These are phyloP conservation scores for Mormyrops attenuatus DNA, from an alignment of 2,797 vertebrate species.

Conservation along the genomic window DNA sequence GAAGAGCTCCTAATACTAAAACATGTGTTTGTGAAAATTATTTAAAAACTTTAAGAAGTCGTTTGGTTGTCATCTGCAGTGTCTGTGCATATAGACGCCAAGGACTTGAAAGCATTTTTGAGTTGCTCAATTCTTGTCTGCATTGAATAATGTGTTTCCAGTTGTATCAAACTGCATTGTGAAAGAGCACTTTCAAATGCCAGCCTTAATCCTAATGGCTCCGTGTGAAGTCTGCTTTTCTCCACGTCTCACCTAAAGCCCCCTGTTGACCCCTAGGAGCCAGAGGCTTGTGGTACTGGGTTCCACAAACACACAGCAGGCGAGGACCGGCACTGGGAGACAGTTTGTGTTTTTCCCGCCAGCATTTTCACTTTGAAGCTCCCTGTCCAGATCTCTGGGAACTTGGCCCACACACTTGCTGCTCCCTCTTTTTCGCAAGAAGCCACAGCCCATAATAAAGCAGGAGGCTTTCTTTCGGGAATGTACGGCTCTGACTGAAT, in stretches of 20 bases:
- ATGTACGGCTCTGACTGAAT: neutral
- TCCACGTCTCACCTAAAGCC: neutral
- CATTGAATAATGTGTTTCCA: neutral
- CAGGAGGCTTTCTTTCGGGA: neutral
- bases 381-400: slow-evolving; percentile 13
- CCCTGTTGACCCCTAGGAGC: neutral
- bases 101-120: neutral
- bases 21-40: neutral
- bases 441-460: slow-evolving; percentile 4
- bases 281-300: neutral
- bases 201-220: neutral
- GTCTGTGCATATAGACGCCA: neutral
- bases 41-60: neutral
- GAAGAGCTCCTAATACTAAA: neutral
- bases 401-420: slow-evolving; percentile 18
- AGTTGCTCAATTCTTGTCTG: neutral
- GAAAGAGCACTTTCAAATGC: neutral
- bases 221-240: neutral
- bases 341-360: neutral
- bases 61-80: neutral
- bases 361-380: neutral
- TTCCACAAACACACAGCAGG: neutral
- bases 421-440: slow-evolving; percentile 10
- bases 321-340: neutral
- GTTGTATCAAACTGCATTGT: neutral